These are phyloP conservation scores for Morone chrysops DNA, from an alignment of 2,113 vertebrate species.

Conservation along the genomic window DNA sequence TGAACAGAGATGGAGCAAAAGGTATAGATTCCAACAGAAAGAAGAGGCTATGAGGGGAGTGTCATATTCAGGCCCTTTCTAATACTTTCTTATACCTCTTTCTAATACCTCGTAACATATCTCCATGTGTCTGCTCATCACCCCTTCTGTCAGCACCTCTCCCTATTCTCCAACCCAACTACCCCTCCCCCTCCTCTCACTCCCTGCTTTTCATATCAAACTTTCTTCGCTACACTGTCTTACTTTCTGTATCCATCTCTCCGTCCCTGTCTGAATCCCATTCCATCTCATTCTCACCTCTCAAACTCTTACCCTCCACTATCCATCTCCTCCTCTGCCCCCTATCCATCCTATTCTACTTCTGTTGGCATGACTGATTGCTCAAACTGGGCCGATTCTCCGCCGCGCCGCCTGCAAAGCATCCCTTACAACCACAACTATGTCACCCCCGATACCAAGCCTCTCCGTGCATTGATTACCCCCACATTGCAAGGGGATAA, in stretches of 20 bases:
- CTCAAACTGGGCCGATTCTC: conserved; percentile 57
- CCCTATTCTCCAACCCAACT: conserved; percentile 5
- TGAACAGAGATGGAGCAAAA: conserved; percentile 9
- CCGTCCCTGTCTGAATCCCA: conserved; percentile 54
- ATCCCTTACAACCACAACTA: conserved; percentile 52
- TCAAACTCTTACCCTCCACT: conserved; percentile 60
- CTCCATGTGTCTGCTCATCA: conserved; percentile 65
- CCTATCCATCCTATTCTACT: conserved; percentile 66
- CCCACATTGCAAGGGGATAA: conserved; percentile 66
- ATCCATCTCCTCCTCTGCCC: conserved; percentile 59
- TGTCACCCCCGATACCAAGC: conserved; percentile 42
- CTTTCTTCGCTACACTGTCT: conserved; percentile 47
- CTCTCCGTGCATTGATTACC: conserved; percentile 66
- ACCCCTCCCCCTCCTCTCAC: conserved; percentile 9
- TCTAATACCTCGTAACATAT: conserved; percentile 31
- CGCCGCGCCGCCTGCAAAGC: conserved; percentile 45
- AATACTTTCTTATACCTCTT: neutral
- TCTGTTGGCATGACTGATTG: conserved; percentile 77
- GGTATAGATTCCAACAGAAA: neutral
- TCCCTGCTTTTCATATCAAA: conserved; percentile 54
- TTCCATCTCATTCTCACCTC: conserved; percentile 72
- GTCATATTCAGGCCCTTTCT: conserved; percentile 17
- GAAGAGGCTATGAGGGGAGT: neutral
- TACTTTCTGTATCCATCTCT: conserved; percentile 59
- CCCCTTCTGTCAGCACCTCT: conserved; percentile 55